Evolutionary conservation across 2,888 invertebrate species (phyloP).

Genomic region (Plagiodera versicolora): DNA sequence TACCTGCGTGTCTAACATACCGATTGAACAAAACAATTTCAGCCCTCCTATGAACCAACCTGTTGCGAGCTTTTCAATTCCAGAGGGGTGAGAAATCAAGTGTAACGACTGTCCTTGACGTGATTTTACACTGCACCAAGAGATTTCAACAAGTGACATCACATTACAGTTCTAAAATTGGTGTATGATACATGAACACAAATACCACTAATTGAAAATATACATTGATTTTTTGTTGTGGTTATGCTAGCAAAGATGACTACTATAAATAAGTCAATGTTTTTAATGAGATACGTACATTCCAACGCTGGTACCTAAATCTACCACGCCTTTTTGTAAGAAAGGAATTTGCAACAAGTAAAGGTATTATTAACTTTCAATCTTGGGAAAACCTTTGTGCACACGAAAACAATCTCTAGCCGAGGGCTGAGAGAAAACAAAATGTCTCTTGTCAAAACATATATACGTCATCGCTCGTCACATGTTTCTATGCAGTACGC

Average conservation of each 20-base stretch:
- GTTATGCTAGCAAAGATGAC: constrained; percentile 2
- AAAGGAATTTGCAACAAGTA: constrained; percentile 27
- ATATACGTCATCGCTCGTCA: constrained; percentile 43
- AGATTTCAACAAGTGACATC: constrained; percentile 29
- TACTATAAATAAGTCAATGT: too few species aligned
- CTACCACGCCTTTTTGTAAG: constrained; percentile 42
- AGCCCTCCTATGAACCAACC: constrained; percentile 15
- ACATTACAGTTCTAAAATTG: constrained; percentile 33
- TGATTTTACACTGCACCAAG: neutral
- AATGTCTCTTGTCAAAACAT: constrained; percentile 23
- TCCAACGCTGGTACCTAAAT: constrained; percentile 37
- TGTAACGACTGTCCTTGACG: constrained; percentile 6
- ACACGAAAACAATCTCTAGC: neutral
- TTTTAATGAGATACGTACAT: constrained; percentile 37
- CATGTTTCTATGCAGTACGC: constrained; percentile 42
- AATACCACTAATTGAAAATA: constrained; percentile 22
- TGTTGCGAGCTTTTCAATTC: constrained; percentile 13
- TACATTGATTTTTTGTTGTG: constrained; percentile 9
- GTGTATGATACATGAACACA: constrained; percentile 29
- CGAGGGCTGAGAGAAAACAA: constrained; percentile 16
- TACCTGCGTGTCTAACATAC: constrained; percentile 11
- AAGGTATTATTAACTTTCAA: neutral
- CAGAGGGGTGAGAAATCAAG: constrained; percentile 24
- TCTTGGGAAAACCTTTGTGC: too few species aligned
- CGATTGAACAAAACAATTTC: neutral